Percentiles rank a stretch among this genome's conserved stretches.
Conservation (phyloP, 2,113 vertebrate genomes). For the Chiloscyllium plagiosum region DNA sequence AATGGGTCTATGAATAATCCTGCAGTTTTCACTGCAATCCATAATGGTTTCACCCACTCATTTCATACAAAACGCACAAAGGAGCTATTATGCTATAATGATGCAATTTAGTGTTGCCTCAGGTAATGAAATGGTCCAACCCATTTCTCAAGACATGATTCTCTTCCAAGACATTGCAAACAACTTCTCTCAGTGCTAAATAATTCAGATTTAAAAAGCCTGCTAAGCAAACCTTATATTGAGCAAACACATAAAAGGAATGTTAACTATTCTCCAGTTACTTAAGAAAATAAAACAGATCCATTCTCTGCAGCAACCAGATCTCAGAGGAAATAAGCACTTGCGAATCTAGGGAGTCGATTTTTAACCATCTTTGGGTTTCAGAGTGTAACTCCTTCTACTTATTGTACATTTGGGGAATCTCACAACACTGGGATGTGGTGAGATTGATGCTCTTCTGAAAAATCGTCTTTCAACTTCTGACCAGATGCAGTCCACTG, state of each 20-base stretch:
- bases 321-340: conserved; percentile 3
- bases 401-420: not conserved
- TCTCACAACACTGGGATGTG: not conserved
- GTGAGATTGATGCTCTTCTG: not conserved
- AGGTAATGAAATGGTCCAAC: not conserved
- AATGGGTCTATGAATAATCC: not conserved
- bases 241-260: not conserved
- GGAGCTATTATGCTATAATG: not conserved
- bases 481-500: not conserved
- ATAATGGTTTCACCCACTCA: not conserved
- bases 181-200: not conserved
- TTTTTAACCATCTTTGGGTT: not conserved
- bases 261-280: not conserved
- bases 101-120: not conserved
- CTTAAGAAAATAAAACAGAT: not conserved
- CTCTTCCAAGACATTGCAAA: not conserved
- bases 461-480: not conserved
- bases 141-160: not conserved
- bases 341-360: not conserved
- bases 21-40: not conserved
- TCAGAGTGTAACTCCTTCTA: not conserved
- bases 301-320: not conserved
- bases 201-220: conserved; percentile 24
- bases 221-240: not conserved
- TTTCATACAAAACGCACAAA: too few species aligned